These are phyloP conservation scores for Caenorhabditis japonica DNA, from an alignment of 2,888 invertebrate genomes.

Conservation along the genomic window DNA sequence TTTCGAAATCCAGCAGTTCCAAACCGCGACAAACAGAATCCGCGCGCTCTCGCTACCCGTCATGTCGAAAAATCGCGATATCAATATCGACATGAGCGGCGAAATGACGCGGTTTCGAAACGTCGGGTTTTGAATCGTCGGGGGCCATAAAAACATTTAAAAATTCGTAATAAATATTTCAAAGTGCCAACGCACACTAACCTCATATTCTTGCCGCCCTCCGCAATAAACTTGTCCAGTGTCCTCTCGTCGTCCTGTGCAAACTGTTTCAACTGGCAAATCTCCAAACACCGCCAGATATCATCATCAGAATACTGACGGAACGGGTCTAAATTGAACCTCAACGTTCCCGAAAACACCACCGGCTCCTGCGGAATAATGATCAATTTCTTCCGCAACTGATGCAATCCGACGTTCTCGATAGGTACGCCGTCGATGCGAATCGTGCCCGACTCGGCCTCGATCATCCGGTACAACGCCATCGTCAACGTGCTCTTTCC, in stretches of 20 bases:
- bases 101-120: no score
- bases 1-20: no score
- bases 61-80: no score
- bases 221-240: slow-evolving; percentile 86
- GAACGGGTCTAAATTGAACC: slow-evolving; percentile 94
- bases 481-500: slow-evolving; percentile 69
- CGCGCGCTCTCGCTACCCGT: no score
- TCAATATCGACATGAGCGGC: no score
- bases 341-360: slow-evolving; percentile 83
- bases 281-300: slow-evolving; percentile 89
- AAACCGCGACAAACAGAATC: no score
- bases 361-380: slow-evolving; percentile 83
- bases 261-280: slow-evolving; percentile 89
- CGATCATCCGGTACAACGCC: slow-evolving; percentile 72
- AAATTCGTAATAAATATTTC: background rate
- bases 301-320: slow-evolving; percentile 85
- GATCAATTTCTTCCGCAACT: slow-evolving; percentile 86
- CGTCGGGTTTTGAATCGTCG: no score
- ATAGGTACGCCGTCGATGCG: slow-evolving; percentile 78
- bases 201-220: slow-evolving; percentile 89
- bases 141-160: no score
- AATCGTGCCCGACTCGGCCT: slow-evolving; percentile 65
- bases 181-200: background rate
- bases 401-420: slow-evolving; percentile 87
- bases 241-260: slow-evolving; percentile 84